A percentile compares a stretch with the other conserved stretches of the same genome.
These are phyloP conservation scores for Gymnothorax javanicus DNA, from an alignment of 2,797 vertebrate genomes.

Conservation along the genomic window DNA sequence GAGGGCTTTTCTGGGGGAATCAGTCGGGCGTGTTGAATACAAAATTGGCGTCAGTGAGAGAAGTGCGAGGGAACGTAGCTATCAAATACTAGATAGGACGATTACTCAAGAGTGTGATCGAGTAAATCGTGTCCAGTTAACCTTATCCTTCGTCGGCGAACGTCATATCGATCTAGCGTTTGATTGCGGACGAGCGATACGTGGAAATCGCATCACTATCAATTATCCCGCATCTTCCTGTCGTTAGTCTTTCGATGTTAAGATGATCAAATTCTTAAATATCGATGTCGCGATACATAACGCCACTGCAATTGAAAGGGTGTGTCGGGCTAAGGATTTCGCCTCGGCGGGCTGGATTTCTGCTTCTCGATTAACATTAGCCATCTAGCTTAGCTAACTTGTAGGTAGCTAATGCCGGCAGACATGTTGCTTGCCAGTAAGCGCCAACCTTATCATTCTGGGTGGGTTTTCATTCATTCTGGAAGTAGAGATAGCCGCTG, in stretches of 20 bases:
- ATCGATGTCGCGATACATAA: not conserved
- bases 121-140: not conserved
- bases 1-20: not conserved
- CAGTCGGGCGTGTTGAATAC: not conserved
- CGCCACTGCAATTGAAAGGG: conserved; percentile 21
- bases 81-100: not conserved
- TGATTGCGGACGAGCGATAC: not conserved
- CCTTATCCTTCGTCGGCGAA: not conserved
- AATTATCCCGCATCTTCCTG: not conserved
- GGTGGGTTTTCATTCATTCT: conserved; percentile 15
- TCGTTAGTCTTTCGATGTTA: not conserved
- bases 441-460: not conserved
- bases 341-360: not conserved
- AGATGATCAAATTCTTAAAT: not conserved
- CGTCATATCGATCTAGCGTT: not conserved
- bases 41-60: not conserved
- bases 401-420: not conserved
- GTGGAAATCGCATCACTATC: not conserved
- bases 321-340: conserved; percentile 13
- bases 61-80: conserved; percentile 40
- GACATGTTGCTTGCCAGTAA: conserved; percentile 16
- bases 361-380: not conserved
- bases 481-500: not conserved
- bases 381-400: no score
- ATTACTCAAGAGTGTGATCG: not conserved